phyloP scores from a whole-genome alignment of 2,888 invertebrate species.

The Stenoptilia bipunctidactyla region DNA sequence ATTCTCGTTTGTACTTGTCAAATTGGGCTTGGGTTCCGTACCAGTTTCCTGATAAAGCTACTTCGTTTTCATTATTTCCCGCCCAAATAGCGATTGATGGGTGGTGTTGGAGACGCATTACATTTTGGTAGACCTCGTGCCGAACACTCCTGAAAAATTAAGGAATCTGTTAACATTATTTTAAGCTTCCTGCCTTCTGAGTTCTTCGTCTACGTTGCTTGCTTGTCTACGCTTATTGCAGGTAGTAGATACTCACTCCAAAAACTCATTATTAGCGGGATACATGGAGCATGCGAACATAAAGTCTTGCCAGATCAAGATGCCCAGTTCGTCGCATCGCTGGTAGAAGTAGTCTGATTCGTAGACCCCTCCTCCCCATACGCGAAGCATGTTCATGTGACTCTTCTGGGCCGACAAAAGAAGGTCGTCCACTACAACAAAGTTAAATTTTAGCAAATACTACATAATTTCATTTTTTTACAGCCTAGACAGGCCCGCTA shows the following conservation, averaged over 20 bases:
- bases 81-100: constrained; percentile 91
- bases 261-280: constrained; percentile 79
- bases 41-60: constrained; percentile 88
- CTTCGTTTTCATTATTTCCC: constrained; percentile 98
- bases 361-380: constrained; percentile 99
- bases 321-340: constrained; percentile 87
- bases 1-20: constrained; percentile 78
- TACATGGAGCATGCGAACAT: constrained; percentile 98
- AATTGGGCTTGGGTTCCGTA: constrained; percentile 68
- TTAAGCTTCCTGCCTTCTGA: too few relatives aligned
- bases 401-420: constrained; percentile 78
- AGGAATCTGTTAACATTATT: too few relatives aligned
- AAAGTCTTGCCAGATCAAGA: constrained; percentile 97
- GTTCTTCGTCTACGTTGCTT: too few relatives aligned
- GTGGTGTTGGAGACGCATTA: constrained; percentile 85
- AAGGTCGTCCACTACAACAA: constrained; percentile 67
- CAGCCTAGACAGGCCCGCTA: too few relatives aligned
- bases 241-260: too few relatives aligned
- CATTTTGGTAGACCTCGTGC: constrained; percentile 84
- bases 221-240: too few relatives aligned
- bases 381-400: constrained; percentile 94
- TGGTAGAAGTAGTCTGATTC: constrained; percentile 92
- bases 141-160: constrained; percentile 71
- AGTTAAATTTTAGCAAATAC: neutral
- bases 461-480: too few relatives aligned